A percentile compares a stretch with the other conserved stretches of the same genome.
Conservation (phyloP, 2,797 vertebrate genomes). For the Toxotes lorentzi region DNA sequence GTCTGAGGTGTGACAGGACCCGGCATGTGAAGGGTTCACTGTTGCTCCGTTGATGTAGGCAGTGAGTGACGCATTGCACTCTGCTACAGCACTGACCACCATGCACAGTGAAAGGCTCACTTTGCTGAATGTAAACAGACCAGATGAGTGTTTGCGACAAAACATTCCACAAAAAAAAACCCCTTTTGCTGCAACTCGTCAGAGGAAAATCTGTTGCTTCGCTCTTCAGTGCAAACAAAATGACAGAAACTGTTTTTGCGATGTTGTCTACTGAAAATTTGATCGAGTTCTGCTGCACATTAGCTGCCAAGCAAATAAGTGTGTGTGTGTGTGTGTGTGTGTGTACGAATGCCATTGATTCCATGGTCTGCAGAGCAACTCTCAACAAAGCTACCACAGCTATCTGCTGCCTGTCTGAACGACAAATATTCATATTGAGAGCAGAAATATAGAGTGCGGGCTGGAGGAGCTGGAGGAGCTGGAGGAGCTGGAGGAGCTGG, state of each 20-base stretch:
- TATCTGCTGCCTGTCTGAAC: constrained; percentile 17
- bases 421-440: constrained; percentile 26
- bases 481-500: no score
- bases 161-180: neutral
- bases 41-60: constrained; percentile 11
- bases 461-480: no score
- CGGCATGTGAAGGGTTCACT: neutral
- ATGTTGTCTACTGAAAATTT: neutral
- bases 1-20: neutral
- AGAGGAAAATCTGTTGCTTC: neutral
- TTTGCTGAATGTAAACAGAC: constrained; percentile 18
- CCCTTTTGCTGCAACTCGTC: constrained; percentile 24
- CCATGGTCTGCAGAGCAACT: constrained; percentile 5
- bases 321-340: neutral
- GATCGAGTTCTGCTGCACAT: constrained; percentile 30
- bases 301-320: neutral
- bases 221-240: neutral
- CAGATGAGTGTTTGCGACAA: constrained; percentile 2
- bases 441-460: constrained; percentile 45
- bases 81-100: constrained; percentile 42
- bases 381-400: neutral
- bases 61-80: constrained; percentile 4
- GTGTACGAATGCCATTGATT: neutral
- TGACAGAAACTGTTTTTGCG: neutral
- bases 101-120: neutral